A percentile compares a stretch with the other conserved stretches of the same genome.
Conservation (phyloP, 2,113 vertebrate genomes). For the Hippocampus abdominalis region DNA sequence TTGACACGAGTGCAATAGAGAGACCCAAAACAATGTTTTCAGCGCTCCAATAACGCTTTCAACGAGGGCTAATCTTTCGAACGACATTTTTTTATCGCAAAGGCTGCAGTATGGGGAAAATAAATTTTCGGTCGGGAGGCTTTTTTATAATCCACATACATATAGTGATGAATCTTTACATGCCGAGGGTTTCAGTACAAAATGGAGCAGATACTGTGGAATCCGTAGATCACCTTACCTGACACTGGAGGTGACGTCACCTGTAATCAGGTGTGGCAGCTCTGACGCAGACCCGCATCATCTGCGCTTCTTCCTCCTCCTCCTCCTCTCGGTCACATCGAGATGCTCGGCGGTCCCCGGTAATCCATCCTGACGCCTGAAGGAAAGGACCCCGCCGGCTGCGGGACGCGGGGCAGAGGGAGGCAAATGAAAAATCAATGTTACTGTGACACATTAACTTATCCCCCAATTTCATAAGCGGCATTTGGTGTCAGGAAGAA, state of each 20-base stretch:
- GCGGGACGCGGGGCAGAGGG: slow-evolving; percentile 52
- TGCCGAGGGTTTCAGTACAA: background rate
- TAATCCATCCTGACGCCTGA: slow-evolving; percentile 63
- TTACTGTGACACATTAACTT: slow-evolving; percentile 73
- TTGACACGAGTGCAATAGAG: too few species aligned
- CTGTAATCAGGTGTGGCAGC: slow-evolving; percentile 64
- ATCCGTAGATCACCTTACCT: background rate
- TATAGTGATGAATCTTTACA: too few species aligned
- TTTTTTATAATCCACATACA: too few species aligned
- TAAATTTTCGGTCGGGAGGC: too few species aligned
- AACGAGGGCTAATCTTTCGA: too few species aligned
- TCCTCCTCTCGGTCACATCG: background rate
- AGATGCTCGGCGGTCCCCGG: slow-evolving; percentile 37
- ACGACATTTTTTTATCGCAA: too few species aligned
- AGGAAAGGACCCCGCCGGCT: slow-evolving; percentile 52
- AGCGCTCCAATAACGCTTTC: too few species aligned
- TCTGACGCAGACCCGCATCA: slow-evolving; percentile 46
- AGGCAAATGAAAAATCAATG: slow-evolving; percentile 75
- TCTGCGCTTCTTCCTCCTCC: slow-evolving; percentile 40
- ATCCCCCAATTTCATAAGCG: slow-evolving; percentile 73
- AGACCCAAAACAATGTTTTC: too few species aligned
- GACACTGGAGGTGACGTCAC: slow-evolving; percentile 32
- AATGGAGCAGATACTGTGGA: background rate
- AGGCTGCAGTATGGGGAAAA: too few species aligned
- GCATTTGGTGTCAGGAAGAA: slow-evolving; percentile 66